Evolutionary conservation across 2,113 vertebrate genomes (phyloP).

Genomic region (Crocuta crocuta): DNA sequence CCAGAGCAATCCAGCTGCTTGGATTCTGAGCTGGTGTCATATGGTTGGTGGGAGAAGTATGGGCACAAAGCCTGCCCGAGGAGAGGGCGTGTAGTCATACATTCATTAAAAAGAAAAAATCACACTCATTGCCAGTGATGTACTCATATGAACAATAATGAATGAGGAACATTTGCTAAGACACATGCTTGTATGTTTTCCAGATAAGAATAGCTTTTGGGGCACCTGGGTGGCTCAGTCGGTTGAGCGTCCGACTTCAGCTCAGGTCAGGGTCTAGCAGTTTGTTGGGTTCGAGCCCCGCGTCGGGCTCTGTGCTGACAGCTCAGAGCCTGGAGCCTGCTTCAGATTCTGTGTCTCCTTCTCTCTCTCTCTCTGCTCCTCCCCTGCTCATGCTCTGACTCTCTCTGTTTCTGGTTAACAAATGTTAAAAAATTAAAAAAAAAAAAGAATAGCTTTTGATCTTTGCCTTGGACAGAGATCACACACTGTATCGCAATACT

Average conservation of each 20-base stretch:
- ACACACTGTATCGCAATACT: rapidly evolving
- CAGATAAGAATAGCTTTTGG: neutral
- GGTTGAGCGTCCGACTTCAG: too few relatives aligned
- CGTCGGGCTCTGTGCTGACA: too few relatives aligned
- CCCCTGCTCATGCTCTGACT: too few relatives aligned
- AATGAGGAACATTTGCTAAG: neutral
- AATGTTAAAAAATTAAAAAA: too few relatives aligned
- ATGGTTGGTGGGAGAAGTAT: rapidly evolving
- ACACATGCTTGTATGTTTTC: neutral
- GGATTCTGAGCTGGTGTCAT: neutral
- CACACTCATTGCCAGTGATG: neutral
- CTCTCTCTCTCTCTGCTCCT: too few relatives aligned
- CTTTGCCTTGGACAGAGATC: neutral
- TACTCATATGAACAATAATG: neutral
- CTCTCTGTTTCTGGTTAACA: too few relatives aligned
- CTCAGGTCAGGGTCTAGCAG: too few relatives aligned
- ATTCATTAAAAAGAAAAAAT: neutral
- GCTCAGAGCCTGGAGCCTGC: too few relatives aligned
- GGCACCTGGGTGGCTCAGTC: too few relatives aligned
- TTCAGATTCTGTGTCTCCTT: too few relatives aligned
- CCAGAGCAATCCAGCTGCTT: too few relatives aligned
- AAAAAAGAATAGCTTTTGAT: neutral
- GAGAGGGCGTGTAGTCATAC: neutral
- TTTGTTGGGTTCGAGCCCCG: too few relatives aligned
- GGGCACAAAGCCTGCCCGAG: neutral